Base-by-base conservation (phyloP, 2,888 invertebrate species). In the Cephus sareptanus region DNA sequence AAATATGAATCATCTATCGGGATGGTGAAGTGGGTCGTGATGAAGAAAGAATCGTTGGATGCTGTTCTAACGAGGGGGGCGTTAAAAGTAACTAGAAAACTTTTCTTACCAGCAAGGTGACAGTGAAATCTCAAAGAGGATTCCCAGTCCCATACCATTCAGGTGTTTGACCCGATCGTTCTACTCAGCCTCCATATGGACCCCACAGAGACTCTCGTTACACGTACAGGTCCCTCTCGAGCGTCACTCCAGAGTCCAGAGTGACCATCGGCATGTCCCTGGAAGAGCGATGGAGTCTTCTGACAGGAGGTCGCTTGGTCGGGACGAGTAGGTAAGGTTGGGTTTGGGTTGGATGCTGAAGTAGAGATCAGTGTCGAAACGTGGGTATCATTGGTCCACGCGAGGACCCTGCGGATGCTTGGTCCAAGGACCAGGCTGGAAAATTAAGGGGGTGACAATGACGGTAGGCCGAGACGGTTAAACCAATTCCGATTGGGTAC, bases 401-500 rank as follows among this genome's bases (percentile, higher is more conserved):
- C 3, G 71, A 71, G 2, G 71, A 71, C 12, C 1, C 71, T 71
- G 33, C n/a, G 33, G 33, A 71, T 33, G 3, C 56, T 71, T 9
- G 71, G 15, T 31, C 71, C 13, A 71, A 12, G 33, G n/a, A 70
- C 31, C 33, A 34, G 1, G 33, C 9, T 23, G 12, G 6, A 56
- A 71, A 71, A 71, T 71, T 71, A 71, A 34, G 13, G 71, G 12
- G 31, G 71, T 33, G 71, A 71, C 71, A 34, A 34, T 56, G 56
- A 23, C 56, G 56, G 56, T 23, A 23, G 71, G 11, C 15, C 15
- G 30, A 30, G 71, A 31, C 34, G 30, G 34, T 34, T 15, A 30
- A 71, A 33, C 71, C 31, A 71, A 71, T 74, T 34, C 9, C 34
- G 74, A 74, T 74, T 74, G 74, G 74, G 74, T 74, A 34, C 34